A percentile compares a stretch with the other conserved stretches of the same genome.
These are phyloP conservation scores for Stictocephala bisonia DNA, from an alignment of 2,888 invertebrate genomes.

Conservation along the genomic window DNA sequence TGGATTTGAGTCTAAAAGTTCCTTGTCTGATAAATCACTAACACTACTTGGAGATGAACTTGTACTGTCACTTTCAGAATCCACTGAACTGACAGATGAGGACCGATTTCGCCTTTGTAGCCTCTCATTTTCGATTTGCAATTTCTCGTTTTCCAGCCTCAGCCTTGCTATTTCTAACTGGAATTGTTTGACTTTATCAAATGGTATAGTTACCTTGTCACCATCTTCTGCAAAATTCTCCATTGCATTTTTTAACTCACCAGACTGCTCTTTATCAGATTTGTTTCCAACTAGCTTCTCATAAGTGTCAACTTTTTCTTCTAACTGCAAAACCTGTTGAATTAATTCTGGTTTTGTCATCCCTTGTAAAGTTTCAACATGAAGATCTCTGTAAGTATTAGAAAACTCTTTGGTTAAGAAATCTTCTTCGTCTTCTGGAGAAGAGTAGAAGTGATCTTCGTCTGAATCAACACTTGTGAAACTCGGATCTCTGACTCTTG, in stretches of 20 bases:
- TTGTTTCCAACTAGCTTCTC: slow-evolving; percentile 66
- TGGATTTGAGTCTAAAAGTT: slow-evolving; percentile 22
- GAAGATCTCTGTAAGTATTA: slow-evolving; percentile 89
- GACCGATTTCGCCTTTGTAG: slow-evolving; percentile 52
- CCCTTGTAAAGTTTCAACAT: slow-evolving; percentile 84
- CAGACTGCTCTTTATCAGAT: slow-evolving; percentile 51
- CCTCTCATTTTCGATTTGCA: slow-evolving; percentile 67
- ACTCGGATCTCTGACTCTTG: slow-evolving; percentile 78
- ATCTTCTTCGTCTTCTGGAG: slow-evolving; percentile 91
- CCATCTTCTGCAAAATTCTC: slow-evolving; percentile 49
- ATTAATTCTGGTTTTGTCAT: slow-evolving; percentile 90
- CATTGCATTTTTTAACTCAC: slow-evolving; percentile 43
- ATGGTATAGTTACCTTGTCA: slow-evolving; percentile 21
- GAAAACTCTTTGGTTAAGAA: slow-evolving; percentile 93
- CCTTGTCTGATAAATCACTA: slow-evolving; percentile 51
- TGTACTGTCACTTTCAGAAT: slow-evolving; percentile 73
- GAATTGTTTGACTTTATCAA: slow-evolving; percentile 59
- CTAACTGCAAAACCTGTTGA: slow-evolving; percentile 86
- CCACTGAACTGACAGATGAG: slow-evolving; percentile 61
- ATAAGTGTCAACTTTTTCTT: slow-evolving; percentile 79
- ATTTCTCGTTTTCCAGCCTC: slow-evolving; percentile 65
- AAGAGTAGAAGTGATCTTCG: slow-evolving; percentile 86
- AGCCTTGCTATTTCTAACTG: slow-evolving; percentile 62
- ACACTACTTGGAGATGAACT: slow-evolving; percentile 64
- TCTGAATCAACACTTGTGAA: slow-evolving; percentile 83